Evolutionary conservation across 2,888 invertebrate genomes (phyloP).

Genomic region (Atrina japonica): DNA sequence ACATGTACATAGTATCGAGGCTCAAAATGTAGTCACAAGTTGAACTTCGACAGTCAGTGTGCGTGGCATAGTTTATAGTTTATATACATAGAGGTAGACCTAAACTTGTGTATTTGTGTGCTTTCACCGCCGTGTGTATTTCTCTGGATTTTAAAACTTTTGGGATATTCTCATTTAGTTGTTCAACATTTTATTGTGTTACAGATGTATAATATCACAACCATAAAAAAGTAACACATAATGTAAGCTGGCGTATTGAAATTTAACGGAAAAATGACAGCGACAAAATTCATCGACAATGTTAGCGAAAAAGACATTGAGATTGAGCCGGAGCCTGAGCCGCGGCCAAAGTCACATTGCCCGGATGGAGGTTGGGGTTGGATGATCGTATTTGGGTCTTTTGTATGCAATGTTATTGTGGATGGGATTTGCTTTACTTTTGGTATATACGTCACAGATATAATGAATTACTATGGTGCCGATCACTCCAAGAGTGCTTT

Average conservation of each 20-base stretch:
- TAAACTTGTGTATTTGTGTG: too few species aligned
- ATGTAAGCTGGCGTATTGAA: conserved; percentile 17
- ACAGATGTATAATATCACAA: too few species aligned
- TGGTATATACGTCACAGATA: conserved; percentile 36
- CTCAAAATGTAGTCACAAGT: too few species aligned
- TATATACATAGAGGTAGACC: too few species aligned
- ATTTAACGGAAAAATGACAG: conserved; percentile 35
- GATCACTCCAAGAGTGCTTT: conserved; percentile 28
- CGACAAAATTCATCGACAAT: conserved; percentile 37
- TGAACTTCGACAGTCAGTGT: too few species aligned
- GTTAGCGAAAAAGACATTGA: conserved; percentile 45
- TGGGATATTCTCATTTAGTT: too few species aligned
- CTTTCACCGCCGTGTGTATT: too few species aligned
- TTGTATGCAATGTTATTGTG: conserved; percentile 39
- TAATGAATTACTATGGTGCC: conserved; percentile 30
- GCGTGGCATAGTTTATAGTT: too few species aligned
- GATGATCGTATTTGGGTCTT: conserved; percentile 41
- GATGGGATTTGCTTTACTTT: conserved; percentile 42
- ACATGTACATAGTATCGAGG: too few species aligned
- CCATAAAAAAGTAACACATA: too few species aligned
- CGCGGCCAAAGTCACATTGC: conserved; percentile 37
- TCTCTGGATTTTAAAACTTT: too few species aligned
- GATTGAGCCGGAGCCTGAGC: conserved; percentile 44
- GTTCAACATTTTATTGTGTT: too few species aligned
- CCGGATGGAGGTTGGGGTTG: conserved; percentile 47